phyloP scores from a whole-genome alignment of 2,113 vertebrate species.

The human region DNA sequence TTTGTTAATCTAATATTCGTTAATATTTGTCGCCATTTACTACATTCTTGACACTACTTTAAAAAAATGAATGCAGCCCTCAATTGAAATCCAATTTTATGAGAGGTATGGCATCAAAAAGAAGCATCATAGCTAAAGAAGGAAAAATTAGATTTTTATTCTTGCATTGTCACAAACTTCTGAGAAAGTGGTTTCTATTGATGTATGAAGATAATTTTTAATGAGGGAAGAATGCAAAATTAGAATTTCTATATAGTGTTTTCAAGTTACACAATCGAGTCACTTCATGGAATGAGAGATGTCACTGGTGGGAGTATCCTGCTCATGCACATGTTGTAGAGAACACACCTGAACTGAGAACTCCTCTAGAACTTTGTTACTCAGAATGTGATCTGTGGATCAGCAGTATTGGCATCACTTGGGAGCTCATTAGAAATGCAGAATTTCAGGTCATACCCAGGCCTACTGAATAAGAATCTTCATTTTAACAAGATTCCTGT shows the following conservation, averaged over 20 bases:
- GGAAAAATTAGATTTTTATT: conserved; percentile 18
- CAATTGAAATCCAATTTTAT: neutral
- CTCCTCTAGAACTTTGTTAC: neutral
- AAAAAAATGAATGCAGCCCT: neutral
- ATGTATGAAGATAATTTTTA: neutral
- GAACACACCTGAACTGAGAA: neutral
- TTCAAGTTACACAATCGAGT: neutral
- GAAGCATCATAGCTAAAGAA: neutral
- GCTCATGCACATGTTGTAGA: neutral
- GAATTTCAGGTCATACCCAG: neutral
- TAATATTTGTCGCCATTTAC: neutral
- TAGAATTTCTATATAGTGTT: neutral
- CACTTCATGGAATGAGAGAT: neutral
- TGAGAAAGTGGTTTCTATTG: neutral
- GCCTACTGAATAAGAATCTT: neutral
- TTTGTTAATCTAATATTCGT: neutral
- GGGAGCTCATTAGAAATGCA: neutral
- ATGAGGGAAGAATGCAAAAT: neutral
- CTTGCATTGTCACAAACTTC: neutral
- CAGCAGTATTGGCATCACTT: neutral
- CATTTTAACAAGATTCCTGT: neutral
- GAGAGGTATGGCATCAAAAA: neutral
- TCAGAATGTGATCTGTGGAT: neutral
- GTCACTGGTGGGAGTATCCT: neutral
- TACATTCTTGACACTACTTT: neutral